Evolutionary conservation across 2,888 invertebrate genomes (phyloP).

Genomic region (Erebia aethiops): DNA sequence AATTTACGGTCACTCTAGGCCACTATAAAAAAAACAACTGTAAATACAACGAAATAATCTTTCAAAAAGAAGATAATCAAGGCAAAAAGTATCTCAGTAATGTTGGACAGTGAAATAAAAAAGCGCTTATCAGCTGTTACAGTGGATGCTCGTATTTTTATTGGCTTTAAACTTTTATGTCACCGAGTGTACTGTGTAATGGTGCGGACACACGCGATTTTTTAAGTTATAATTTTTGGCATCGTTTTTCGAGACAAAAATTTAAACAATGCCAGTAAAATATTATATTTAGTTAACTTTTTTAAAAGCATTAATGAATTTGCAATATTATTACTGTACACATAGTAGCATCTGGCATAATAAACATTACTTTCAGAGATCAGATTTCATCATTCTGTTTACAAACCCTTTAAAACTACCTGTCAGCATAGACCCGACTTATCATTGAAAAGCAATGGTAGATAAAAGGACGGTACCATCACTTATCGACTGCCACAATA

Average conservation of each 20-base stretch:
- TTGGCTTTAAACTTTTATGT: constrained; percentile 77
- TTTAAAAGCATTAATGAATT: background rate
- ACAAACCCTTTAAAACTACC: no score
- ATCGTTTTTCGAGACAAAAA: background rate
- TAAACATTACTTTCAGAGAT: no score
- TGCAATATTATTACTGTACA: no score
- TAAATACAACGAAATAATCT: constrained; percentile 3
- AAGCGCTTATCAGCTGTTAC: constrained; percentile 75
- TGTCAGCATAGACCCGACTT: no score
- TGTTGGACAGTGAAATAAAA: constrained; percentile 68
- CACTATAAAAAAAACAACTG: background rate
- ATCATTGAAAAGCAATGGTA: no score
- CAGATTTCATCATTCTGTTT: no score
- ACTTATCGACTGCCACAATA: no score
- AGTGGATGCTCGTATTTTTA: constrained; percentile 66
- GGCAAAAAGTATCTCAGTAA: constrained; percentile 43
- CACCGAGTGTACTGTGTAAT: constrained; percentile 50
- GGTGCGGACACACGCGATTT: constrained; percentile 25
- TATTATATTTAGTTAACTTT: background rate
- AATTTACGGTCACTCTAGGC: background rate
- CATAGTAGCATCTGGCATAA: no score
- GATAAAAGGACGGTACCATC: no score
- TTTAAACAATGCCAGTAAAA: background rate
- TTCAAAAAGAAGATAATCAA: constrained; percentile 35
- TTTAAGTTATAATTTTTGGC: constrained; percentile 7